phyloP scores from a whole-genome alignment of 2,113 vertebrate species.

The Hylia prasina region DNA sequence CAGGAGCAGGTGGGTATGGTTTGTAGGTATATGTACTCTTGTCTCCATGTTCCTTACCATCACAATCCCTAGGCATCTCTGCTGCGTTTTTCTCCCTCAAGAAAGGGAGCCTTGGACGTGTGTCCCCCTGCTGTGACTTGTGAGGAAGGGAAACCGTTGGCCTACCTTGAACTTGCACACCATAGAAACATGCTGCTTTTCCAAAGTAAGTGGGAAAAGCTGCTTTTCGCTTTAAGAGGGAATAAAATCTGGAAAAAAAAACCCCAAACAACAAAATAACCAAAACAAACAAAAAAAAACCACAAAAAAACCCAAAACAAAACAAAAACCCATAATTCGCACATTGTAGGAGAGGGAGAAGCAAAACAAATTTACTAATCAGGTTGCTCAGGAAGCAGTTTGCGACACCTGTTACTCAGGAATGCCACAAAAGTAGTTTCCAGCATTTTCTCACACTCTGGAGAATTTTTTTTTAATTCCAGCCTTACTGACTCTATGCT shows the following conservation, averaged over 20 bases:
- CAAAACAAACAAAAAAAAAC: not conserved
- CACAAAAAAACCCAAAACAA: rapidly evolving
- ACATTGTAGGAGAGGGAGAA: not conserved
- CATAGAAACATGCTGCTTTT: not conserved
- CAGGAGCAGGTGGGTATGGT: not conserved
- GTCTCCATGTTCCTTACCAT: not conserved
- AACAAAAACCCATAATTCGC: too few relatives aligned
- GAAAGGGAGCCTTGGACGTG: not conserved
- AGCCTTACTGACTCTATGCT: not conserved
- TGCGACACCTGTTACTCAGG: not conserved
- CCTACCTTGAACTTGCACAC: not conserved
- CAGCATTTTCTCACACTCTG: not conserved
- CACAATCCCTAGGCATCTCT: not conserved
- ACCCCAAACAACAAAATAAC: too few relatives aligned
- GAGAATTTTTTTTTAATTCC: not conserved
- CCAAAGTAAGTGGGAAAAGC: not conserved
- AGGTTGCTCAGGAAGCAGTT: not conserved
- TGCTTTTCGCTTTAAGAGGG: not conserved
- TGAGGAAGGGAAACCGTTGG: not conserved
- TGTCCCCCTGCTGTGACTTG: not conserved
- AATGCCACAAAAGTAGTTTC: not conserved
- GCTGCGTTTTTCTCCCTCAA: not conserved
- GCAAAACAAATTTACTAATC: not conserved
- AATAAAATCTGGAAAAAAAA: not conserved
- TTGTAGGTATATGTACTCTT: not conserved